phyloP scores from a whole-genome alignment of 1,140 invertebrate genomes.

The Drosophila sulfurigaster region DNA sequence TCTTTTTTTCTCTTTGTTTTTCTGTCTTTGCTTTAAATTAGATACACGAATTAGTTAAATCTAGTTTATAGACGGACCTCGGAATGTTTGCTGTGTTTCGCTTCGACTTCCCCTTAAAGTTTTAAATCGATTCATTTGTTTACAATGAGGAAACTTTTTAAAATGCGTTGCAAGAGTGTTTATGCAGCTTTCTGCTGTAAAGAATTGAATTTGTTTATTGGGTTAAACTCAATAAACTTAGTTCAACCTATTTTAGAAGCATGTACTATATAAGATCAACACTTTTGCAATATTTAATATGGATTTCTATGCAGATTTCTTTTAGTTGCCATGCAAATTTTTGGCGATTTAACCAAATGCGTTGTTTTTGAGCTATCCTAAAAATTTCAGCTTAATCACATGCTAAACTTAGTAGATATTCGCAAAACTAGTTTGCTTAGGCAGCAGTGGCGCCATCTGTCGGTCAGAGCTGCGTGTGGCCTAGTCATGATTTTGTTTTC shows the following conservation, averaged over 20 bases:
- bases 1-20: slow-evolving; percentile 3
- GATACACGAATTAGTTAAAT: not conserved
- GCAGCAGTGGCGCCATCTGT: too few species aligned
- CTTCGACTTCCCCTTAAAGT: not conserved
- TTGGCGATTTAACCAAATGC: too few species aligned
- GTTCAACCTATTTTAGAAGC: too few species aligned
- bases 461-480: not conserved
- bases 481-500: not conserved
- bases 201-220: too few species aligned
- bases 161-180: not conserved
- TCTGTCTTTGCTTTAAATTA: slow-evolving; percentile 1
- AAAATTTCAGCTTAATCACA: too few species aligned
- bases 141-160: not conserved
- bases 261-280: too few species aligned
- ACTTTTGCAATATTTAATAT: too few species aligned
- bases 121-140: not conserved
- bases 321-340: too few species aligned
- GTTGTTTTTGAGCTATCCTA: too few species aligned
- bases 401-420: too few species aligned
- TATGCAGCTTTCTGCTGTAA: not conserved
- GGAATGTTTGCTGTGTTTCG: slow-evolving; percentile 1
- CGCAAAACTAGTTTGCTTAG: not conserved
- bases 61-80: not conserved
- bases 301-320: too few species aligned
- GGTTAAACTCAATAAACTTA: too few species aligned